Conservation (phyloP, 2,888 invertebrate species). For the Leptogaster cylindrica region DNA sequence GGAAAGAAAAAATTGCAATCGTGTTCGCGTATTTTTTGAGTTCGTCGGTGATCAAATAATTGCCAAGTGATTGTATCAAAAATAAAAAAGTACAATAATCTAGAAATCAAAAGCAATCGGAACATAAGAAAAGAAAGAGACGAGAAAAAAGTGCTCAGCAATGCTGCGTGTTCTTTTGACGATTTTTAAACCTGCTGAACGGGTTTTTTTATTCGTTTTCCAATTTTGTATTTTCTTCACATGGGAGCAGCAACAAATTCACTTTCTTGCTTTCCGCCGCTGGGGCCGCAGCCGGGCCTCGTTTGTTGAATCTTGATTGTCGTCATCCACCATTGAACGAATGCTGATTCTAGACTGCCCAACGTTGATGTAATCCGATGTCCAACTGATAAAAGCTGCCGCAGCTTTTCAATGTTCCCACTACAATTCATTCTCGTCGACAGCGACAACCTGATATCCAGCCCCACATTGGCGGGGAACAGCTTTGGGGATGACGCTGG, state of each 20-base stretch:
- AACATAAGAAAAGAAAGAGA: too few relatives aligned
- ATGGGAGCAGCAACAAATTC: slow-evolving; percentile 16
- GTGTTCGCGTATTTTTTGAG: too few relatives aligned
- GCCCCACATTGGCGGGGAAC: not conserved
- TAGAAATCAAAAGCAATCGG: too few relatives aligned
- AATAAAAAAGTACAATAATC: slow-evolving; percentile 10
- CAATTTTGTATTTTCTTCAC: slow-evolving; percentile 21
- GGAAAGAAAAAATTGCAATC: slow-evolving; percentile 7
- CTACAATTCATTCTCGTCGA: too few relatives aligned
- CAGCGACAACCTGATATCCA: not conserved
- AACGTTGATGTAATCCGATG: slow-evolving; percentile 21
- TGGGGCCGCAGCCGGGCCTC: not conserved
- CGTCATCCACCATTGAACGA: slow-evolving; percentile 1
- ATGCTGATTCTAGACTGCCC: slow-evolving; percentile 15
- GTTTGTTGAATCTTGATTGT: not conserved
- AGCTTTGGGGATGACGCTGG: not conserved
- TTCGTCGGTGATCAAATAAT: too few relatives aligned
- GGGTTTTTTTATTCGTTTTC: slow-evolving; percentile 33
- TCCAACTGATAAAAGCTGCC: slow-evolving; percentile 19
- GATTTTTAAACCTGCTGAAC: slow-evolving; percentile 39
- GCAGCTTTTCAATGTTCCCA: slow-evolving; percentile 33
- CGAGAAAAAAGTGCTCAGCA: slow-evolving; percentile 19
- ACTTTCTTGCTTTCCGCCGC: slow-evolving; percentile 15
- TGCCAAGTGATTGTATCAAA: too few relatives aligned
- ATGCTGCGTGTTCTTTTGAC: slow-evolving; percentile 8